These are phyloP conservation scores for Sphecodes monilicornis DNA, from an alignment of 2,888 invertebrate species.

Conservation along the genomic window DNA sequence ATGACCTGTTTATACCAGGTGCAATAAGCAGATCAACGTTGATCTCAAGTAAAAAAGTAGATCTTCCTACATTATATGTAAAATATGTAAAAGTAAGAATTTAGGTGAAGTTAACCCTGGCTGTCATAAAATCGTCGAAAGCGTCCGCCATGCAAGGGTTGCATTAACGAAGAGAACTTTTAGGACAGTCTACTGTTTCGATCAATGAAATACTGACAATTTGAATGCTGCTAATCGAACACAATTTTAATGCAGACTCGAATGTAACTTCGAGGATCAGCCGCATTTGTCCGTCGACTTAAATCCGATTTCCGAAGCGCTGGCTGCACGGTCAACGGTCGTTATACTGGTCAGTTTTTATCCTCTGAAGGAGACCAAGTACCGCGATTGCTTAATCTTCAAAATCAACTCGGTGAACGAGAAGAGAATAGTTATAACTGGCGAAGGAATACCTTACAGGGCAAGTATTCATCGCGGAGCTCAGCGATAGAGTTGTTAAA, in stretches of 20 bases:
- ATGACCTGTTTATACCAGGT: no score
- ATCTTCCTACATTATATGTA: no score
- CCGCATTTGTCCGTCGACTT: constrained; percentile 86
- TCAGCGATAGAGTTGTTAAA: constrained; percentile 23
- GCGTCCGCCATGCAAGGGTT: no score
- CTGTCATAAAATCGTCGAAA: no score
- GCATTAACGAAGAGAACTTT: not conserved
- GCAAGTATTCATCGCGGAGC: constrained; percentile 52
- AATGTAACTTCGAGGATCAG: constrained; percentile 85
- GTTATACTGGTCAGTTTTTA: constrained; percentile 86
- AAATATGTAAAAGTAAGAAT: no score
- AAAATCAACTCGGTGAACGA: constrained; percentile 85
- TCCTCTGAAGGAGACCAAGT: constrained; percentile 85
- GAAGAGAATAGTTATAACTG: constrained; percentile 86
- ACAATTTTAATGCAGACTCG: constrained; percentile 83
- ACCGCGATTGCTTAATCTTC: constrained; percentile 86
- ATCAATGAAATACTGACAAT: not conserved
- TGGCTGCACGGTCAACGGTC: constrained; percentile 84
- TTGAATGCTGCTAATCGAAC: not conserved
- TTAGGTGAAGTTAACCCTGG: no score
- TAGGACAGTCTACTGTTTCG: not conserved
- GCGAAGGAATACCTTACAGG: constrained; percentile 85
- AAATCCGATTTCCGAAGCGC: constrained; percentile 79
- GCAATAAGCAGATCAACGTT: no score
- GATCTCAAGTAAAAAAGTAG: no score